Conservation (phyloP, 2,797 vertebrate species). For the Eupleurogrammus muticus region DNA sequence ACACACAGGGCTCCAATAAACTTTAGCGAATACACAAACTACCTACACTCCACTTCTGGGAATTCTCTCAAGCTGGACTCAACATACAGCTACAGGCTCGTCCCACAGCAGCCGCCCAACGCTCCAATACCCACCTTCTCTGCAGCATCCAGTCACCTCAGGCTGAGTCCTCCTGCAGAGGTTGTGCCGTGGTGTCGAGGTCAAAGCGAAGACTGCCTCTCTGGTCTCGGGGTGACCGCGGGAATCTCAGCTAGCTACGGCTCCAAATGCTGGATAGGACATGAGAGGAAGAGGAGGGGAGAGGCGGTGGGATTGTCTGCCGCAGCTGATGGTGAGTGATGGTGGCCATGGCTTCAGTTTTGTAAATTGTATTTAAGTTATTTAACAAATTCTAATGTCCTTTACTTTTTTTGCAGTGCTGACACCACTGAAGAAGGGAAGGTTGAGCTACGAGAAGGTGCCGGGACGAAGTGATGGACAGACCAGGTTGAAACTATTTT, state of each 20-base stretch:
- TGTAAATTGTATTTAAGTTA: not conserved
- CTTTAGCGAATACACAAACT: not conserved
- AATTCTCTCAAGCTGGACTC: slow-evolving; percentile 41
- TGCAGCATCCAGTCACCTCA: not conserved
- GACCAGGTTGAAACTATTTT: slow-evolving; percentile 92
- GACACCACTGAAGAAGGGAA: slow-evolving; percentile 84
- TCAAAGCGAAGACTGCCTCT: not conserved
- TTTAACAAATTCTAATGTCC: not conserved
- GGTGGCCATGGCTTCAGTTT: not conserved
- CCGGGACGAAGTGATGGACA: slow-evolving; percentile 93
- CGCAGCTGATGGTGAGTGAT: slow-evolving; percentile 54
- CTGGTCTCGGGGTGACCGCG: not conserved
- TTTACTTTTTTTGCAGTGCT: slow-evolving; percentile 62
- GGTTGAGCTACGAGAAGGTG: slow-evolving; percentile 88
- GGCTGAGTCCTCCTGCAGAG: slow-evolving; percentile 25
- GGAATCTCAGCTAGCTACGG: slow-evolving; percentile 33
- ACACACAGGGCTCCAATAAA: not conserved
- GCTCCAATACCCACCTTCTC: not conserved
- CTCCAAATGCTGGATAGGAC: slow-evolving; percentile 60
- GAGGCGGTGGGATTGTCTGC: slow-evolving; percentile 24
- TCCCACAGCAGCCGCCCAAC: slow-evolving; percentile 19
- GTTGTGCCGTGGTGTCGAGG: slow-evolving; percentile 20
- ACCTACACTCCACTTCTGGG: not conserved
- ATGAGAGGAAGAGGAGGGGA: slow-evolving; percentile 78
- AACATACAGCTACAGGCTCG: slow-evolving; percentile 6